Evolutionary conservation across 35 echinoderm and acorn worm genomes (phyloP), one percentile per base, ranked within the genome.

Genomic region (Apostichopus californicus): DNA sequence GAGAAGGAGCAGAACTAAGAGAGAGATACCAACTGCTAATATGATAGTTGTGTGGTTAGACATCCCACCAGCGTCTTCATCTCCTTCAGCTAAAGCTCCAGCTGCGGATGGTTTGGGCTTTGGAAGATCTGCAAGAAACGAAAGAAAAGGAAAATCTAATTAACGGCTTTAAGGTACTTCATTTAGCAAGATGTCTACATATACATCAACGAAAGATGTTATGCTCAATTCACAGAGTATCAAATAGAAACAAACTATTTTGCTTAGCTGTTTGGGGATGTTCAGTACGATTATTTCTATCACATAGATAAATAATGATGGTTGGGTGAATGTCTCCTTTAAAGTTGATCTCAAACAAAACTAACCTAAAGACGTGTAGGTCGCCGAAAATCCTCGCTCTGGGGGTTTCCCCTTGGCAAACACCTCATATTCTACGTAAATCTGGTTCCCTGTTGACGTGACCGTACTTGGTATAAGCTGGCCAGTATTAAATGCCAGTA

Each of bases 401-500:
- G 87, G 83, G 18, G 91, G 73, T 15, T 92, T 89, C 59, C 91
- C 94, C 11, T 87, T 58, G 21, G 52, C 84, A 23, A 80, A 92
- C 20, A 94, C 93, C 70, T 93, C 94, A 57, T 96, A 96, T 71
- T 94, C 95, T 22, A 96, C 87, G 57, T 90, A 94, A 77, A 94
- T 81, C 78, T 92, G 64, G 79, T 96, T 96, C 13, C 89, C 93
- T 1, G 57, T 90, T 22, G 95, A 94, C n/a, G 73, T 72, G 34
- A 96, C 85, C 2, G 90, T 83, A 55, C 52, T 87, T 53, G 95
- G 95, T 54, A 96, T 21, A 13, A 79, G 81, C 59, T 91, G 90
- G 9, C 95, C 93, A 60, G 93, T 96, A 79, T 96, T 93, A 73
- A 94, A 96, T 11, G 95, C 93, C 13, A 96, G 91, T 11, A 94